Evolutionary conservation across 2,797 vertebrate species (phyloP), one percentile per base, ranked within the genome.

Genomic region (Tragelaphus eurycerus): DNA sequence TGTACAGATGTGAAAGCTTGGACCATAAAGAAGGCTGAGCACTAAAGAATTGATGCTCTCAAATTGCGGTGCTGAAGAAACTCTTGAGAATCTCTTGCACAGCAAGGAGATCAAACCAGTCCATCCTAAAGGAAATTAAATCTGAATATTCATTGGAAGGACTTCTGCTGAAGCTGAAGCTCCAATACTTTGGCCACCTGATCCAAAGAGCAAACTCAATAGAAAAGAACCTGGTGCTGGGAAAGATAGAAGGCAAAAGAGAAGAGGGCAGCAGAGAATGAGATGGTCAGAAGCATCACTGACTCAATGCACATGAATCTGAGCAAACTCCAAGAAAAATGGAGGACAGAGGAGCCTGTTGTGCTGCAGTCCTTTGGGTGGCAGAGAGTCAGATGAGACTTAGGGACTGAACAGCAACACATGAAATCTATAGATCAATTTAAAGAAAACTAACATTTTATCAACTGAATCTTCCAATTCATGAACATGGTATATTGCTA

Each of bases 361-460:
- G 5, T 12, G 19, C 64, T 71, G 64, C 64, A 38, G 64, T 71
- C 64, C 17, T 71, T 23, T 38, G 10, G 64, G 19, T 71, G 64
- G 19, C 64, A 71, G 6, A 38, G n/a, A 71, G 19, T 38, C 64
- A 38, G 19, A 71, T 71, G n/a, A 71, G 64, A 71, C n/a, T 71
- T 38, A 38, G 19, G 10, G 10, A 71, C 5, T 38, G 34, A 71
- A 23, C 34, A 38, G 64, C 64, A 71, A 71, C 64, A 71, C 46
- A 50, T 52, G 31, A 81, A 81, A 81, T 81, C 78, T 90, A 50
- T 9, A 55, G n/a, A 62, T 13, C 50, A 91, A 85, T 84, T 93
- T 13, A 81, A 87, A 93, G n/a, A 46, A 55, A 95, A 96, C 4
- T 86, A 38, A 54, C 25, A 96, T 60, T 79, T 95, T 93, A 87